Evolutionary conservation across 1,140 invertebrate genomes (phyloP), one percentile per base, ranked within the genome.

Genomic region (Lepeophtheirus salmonis): DNA sequence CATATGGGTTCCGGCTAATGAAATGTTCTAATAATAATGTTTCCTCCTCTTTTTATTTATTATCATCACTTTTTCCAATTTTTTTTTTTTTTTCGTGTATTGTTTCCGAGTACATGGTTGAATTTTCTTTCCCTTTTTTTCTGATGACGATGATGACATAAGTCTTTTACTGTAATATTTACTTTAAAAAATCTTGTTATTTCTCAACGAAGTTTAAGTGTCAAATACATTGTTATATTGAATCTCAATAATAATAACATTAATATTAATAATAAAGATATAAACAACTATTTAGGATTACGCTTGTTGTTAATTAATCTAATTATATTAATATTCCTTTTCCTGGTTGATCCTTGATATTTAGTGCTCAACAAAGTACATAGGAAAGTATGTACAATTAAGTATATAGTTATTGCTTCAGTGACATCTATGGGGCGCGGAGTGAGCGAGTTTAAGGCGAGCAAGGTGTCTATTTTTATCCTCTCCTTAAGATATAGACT

Each of bases 1-100:
- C 22, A 61, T 61, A 20, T 61, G 59, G 59, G 59, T 61, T 3
- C 59, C 59, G 13, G 48, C 59, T 14, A 61, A 61, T 50, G 59
- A 62, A 20, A 58, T 59, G 23, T 58, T 62, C 41, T 62, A 30
- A 56, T 52, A 16, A n/a, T 50, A 52, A 22, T 21, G n/a, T 64
- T 13, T 18, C 26, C 2, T 60, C 60, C 18, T 62, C 56, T 57
- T 18, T 60, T n/a, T 10, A 41, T 41, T n/a, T 41, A 41, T 41
- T 41, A 41, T 41, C 6, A 41, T 41, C n/a, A 41, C n/a, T 41
- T 10, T 41, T 41, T 41, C 6, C 30, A 10, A 41, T n/a, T 41
- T 10, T 41, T 41, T 41, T 6, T 41, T 10, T 10, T n/a, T 41
- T 41, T 41, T 41, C 30, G 30, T 41, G 30, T 41, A 41, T 41